Evolutionary conservation across 2,113 vertebrate genomes (phyloP), one percentile per base, ranked within the genome.

Genomic region (Bettongia penicillata): DNA sequence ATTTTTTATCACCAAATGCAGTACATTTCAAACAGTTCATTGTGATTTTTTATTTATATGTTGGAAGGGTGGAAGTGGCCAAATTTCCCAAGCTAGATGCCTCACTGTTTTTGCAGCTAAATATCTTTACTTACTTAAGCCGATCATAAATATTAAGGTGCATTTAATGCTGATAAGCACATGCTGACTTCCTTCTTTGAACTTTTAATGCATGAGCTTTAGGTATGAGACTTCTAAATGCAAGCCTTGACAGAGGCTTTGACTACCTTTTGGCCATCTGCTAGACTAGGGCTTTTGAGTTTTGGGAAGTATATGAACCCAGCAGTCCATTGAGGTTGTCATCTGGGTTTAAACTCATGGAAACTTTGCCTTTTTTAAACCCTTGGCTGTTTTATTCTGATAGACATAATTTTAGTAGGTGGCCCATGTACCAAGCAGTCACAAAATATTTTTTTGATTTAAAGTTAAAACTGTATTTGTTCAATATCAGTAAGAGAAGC

Each of bases 371-470:
- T 92, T 4, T 95, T 95, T 91, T 90, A 11, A 92, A 92, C 94
- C 84, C 53, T 91, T 96, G 84, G 50, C 22, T 92, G 6, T 51
- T 94, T 95, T 92, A 26, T 84, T 84, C 96, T 96, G 96, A 92
- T 96, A 84, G 37, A 43, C n/a, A 22, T n/a, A 93, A 93, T 95
- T 94, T 94, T 92, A 90, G 1, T 93, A 91, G 19, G 16, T 93
- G 4, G 14, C 28, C 23, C 16, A 91, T 68, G 37, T 95, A 52
- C 50, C 93, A 96, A 92, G 24, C 47, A 84, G 68, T 84, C 68
- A n/a, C 50, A n/a, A 53, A 53, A 37, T 90, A 93, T 25, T 90
- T 97, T 22, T 94, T 95, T 96, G 1, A 53, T 96, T 97, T 94
- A 77, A 96, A 94, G 49, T 94, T 96, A 49, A 89, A 0, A 4